A percentile compares a stretch with the other conserved stretches of the same genome.
Conservation (phyloP, 2,888 invertebrate genomes). For the Diloba caeruleocephala region DNA sequence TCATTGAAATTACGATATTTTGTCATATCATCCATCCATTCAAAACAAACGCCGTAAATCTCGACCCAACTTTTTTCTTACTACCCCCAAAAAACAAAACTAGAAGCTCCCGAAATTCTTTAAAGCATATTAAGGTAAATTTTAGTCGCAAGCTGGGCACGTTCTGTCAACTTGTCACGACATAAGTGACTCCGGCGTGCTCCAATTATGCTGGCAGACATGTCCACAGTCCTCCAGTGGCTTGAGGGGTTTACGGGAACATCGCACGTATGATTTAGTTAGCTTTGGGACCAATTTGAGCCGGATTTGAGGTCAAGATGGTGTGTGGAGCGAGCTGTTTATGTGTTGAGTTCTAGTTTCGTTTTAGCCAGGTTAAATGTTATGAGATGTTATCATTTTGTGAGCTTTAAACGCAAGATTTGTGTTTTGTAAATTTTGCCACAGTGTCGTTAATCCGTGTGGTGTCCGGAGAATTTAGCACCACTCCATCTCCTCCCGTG, state of each 20-base stretch:
- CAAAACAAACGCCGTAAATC: slow-evolving; percentile 7
- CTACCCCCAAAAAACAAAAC: slow-evolving; percentile 15
- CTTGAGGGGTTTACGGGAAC: slow-evolving; percentile 52
- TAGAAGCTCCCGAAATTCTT: slow-evolving; percentile 35
- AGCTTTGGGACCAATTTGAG: slow-evolving; percentile 53
- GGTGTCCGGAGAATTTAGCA: too few species aligned
- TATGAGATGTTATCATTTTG: slow-evolving; percentile 10
- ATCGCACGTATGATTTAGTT: slow-evolving; percentile 58
- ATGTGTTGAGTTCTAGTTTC: slow-evolving; percentile 19
- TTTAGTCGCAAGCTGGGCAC: slow-evolving; percentile 53
- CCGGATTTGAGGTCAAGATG: slow-evolving; percentile 54
- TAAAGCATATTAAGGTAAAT: slow-evolving; percentile 52
- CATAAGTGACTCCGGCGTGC: slow-evolving; percentile 58
- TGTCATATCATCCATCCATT: background rate
- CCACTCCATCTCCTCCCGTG: too few species aligned
- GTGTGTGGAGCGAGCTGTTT: slow-evolving; percentile 37
- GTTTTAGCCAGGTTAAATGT: slow-evolving; percentile 28
- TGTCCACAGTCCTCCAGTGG: slow-evolving; percentile 54
- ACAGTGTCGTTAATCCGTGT: too few species aligned
- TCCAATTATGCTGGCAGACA: slow-evolving; percentile 57
- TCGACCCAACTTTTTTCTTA: slow-evolving; percentile 20
- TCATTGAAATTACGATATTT: too few species aligned
- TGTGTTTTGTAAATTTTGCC: too few species aligned
- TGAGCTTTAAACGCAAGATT: too few species aligned
- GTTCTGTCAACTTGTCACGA: slow-evolving; percentile 57